A percentile compares a stretch with the other conserved stretches of the same genome.
Evolutionary conservation across 2,113 vertebrate genomes (phyloP).

Genomic region (Epinephelus moara): DNA sequence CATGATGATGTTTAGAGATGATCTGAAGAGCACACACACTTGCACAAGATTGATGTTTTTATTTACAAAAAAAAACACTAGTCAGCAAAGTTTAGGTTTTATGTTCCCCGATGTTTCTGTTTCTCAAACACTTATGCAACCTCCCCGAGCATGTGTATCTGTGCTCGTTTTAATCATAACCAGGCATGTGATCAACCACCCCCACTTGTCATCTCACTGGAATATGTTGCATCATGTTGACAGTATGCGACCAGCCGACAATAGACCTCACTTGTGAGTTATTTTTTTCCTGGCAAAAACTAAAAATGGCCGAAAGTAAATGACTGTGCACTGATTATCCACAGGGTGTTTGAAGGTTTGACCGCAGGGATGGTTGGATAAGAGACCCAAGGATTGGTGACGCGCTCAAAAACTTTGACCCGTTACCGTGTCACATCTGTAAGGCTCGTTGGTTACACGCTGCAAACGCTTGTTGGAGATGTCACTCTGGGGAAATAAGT

Average conservation of each 20-base stretch:
- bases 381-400: background rate
- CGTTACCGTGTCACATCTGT: constrained; percentile 9
- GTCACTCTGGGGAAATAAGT: constrained; percentile 64
- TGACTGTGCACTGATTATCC: background rate
- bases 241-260: background rate
- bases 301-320: background rate
- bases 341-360: background rate
- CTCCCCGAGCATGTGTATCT: constrained; percentile 2
- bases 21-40: too few species aligned
- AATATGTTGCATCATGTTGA: constrained; percentile 42
- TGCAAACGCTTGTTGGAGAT: constrained; percentile 3
- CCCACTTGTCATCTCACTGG: constrained; percentile 34
- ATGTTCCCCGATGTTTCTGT: constrained; percentile 1
- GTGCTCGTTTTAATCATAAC: constrained; percentile 37
- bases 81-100: background rate
- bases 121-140: constrained; percentile 30
- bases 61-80: background rate
- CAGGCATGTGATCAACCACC: constrained; percentile 54
- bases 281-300: background rate
- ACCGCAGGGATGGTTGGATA: background rate
- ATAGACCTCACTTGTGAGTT: background rate
- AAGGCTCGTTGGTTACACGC: constrained; percentile 30
- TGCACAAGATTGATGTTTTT: too few species aligned
- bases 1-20: background rate
- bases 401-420: constrained; percentile 15